Evolutionary conservation across 2,113 vertebrate species (phyloP).

Genomic region (Sinocyclocheilus grahami): DNA sequence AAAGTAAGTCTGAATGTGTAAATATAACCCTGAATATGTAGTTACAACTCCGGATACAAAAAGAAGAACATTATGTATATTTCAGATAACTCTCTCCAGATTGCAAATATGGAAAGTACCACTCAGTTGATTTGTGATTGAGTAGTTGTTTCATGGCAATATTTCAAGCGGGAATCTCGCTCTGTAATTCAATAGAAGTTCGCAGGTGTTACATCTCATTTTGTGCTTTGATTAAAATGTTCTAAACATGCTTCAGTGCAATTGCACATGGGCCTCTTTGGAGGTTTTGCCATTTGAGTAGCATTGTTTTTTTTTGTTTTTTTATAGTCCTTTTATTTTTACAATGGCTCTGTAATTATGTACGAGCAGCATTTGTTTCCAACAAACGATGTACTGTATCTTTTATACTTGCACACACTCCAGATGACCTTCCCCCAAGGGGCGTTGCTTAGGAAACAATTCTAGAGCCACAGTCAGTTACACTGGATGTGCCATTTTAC

Average conservation of each 20-base stretch:
- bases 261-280: neutral
- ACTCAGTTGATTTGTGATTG: neutral
- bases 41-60: neutral
- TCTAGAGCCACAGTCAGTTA: neutral
- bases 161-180: neutral
- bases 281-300: constrained; percentile 4
- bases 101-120: neutral
- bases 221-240: neutral
- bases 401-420: neutral
- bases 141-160: neutral
- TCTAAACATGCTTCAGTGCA: constrained; percentile 6
- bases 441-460: neutral
- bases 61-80: neutral
- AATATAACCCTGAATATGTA: neutral
- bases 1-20: neutral
- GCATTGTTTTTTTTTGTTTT: no score
- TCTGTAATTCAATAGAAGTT: constrained; percentile 1
- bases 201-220: neutral
- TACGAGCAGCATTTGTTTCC: no score
- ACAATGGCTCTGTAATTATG: no score
- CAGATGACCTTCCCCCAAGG: neutral
- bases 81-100: neutral
- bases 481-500: neutral
- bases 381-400: neutral
- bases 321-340: no score